Evolutionary conservation across 2,888 invertebrate genomes (phyloP).

Genomic region (Chloroclysta siterata): DNA sequence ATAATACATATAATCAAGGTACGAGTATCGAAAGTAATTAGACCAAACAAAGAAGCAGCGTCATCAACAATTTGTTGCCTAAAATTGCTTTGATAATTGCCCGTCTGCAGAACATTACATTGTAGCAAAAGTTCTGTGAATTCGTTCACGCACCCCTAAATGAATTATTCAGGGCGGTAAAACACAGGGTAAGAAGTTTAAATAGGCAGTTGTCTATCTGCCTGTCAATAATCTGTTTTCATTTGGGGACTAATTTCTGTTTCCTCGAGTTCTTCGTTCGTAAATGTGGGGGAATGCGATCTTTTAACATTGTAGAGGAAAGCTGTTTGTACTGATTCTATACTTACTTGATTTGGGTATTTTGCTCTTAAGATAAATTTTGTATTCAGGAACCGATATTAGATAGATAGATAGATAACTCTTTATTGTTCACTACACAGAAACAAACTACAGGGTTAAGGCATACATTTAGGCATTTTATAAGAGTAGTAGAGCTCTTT

Average conservation of each 20-base stretch:
- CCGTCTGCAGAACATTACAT: slow-evolving; percentile 11
- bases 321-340: neutral
- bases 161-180: slow-evolving; percentile 67
- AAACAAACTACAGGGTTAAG: too few relatives aligned
- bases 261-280: slow-evolving; percentile 42
- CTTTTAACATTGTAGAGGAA: neutral
- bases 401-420: too few relatives aligned
- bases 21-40: too few relatives aligned
- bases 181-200: slow-evolving; percentile 62
- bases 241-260: slow-evolving; percentile 57
- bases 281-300: slow-evolving; percentile 23
- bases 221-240: slow-evolving; percentile 69
- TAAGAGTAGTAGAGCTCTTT: too few relatives aligned
- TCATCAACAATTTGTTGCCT: neutral
- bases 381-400: too few relatives aligned
- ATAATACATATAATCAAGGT: too few relatives aligned
- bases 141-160: slow-evolving; percentile 67
- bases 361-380: neutral
- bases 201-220: slow-evolving; percentile 63
- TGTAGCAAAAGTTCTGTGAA: slow-evolving; percentile 52
- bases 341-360: too few relatives aligned
- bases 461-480: too few relatives aligned
- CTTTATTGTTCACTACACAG: too few relatives aligned
- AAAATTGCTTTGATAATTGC: slow-evolving; percentile 8
- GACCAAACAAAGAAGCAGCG: too few relatives aligned